Evolutionary conservation across 2,888 invertebrate species (phyloP), one percentile per base, ranked within the genome.

Genomic region (Flexamia atlantica): DNA sequence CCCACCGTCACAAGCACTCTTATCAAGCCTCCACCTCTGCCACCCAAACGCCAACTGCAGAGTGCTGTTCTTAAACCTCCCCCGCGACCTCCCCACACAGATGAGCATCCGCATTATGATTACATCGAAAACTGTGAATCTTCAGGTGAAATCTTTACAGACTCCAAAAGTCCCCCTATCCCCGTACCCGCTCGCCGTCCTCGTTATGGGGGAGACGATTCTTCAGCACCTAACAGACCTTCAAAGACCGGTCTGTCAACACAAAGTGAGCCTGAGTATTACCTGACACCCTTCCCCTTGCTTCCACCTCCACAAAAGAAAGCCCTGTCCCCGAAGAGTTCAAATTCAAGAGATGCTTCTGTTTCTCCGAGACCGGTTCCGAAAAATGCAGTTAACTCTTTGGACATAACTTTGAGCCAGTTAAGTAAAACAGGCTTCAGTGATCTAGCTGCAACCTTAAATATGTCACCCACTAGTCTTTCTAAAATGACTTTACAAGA

Each of bases 401-500:
- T 95, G 87, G 96, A 97, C 89, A 96, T 97, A 86, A 97, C 97
- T 0, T 91, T 97, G 84, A 95, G 94, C 88, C 96, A 97, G 89
- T 92, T 97, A 84, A 94, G 97, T 40, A 95, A 96, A 1, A 93
- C 96, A 88, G 95, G 95, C 87, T 93, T 97, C 89, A 95, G 95
- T 87, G 97, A 97, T 86, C 90, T 97, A 83, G 96, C 97, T 0
- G 89, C 91, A 23, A 95, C 95, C 91, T 92, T 93, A 84, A 94
- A 95, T 87, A 96, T 97, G 88, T 96, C 96, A 0, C 93, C 95
- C 0, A 92, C 93, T 76, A 95, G 96, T 84, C 90, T 97, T 72
- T 96, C 96, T 81, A 95, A 95, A 84, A 95, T 97, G 95, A 97
- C 97, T 0, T 91, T 97, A 84, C 96, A 96, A 28, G 97, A 97